A percentile compares a stretch with the other conserved stretches of the same genome.
Conservation (phyloP, 2,888 invertebrate species). For the Stenurella melanura region DNA sequence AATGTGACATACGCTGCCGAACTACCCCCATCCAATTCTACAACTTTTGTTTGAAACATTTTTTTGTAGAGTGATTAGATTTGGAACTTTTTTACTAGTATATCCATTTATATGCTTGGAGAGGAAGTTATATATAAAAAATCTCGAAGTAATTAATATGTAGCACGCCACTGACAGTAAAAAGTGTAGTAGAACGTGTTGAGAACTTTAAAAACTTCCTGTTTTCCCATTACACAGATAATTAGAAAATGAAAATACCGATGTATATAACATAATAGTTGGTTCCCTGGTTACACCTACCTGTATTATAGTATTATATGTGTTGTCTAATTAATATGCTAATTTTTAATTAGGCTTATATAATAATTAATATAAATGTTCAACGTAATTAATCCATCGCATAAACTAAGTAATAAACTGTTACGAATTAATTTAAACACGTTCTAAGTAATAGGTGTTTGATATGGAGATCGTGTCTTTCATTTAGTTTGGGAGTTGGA, state of each 20-base stretch:
- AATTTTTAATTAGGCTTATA: slow-evolving; percentile 23
- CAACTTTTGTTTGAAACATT: too few species aligned
- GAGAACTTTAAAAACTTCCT: slow-evolving; percentile 19
- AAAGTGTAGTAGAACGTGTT: slow-evolving; percentile 11
- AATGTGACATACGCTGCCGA: too few species aligned
- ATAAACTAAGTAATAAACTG: slow-evolving; percentile 10
- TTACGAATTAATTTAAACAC: slow-evolving; percentile 21
- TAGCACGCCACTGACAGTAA: slow-evolving; percentile 9
- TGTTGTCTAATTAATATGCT: slow-evolving; percentile 15
- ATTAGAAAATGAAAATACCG: slow-evolving; percentile 1
- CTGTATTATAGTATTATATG: slow-evolving; percentile 11
- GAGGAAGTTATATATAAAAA: neutral
- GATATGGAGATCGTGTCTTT: neutral
- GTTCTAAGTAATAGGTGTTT: neutral
- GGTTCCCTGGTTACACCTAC: slow-evolving; percentile 2
- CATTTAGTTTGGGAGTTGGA: neutral
- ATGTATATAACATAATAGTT: neutral
- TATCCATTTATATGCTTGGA: neutral
- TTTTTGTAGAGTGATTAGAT: too few species aligned
- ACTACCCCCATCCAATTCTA: too few species aligned
- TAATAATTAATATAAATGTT: slow-evolving; percentile 1
- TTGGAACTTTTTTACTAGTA: neutral
- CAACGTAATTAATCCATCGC: neutral
- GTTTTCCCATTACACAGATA: slow-evolving; percentile 8
- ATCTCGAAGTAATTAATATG: neutral